These are phyloP conservation scores for Apodemia duryi DNA, from an alignment of 2,888 invertebrate species.

Conservation along the genomic window DNA sequence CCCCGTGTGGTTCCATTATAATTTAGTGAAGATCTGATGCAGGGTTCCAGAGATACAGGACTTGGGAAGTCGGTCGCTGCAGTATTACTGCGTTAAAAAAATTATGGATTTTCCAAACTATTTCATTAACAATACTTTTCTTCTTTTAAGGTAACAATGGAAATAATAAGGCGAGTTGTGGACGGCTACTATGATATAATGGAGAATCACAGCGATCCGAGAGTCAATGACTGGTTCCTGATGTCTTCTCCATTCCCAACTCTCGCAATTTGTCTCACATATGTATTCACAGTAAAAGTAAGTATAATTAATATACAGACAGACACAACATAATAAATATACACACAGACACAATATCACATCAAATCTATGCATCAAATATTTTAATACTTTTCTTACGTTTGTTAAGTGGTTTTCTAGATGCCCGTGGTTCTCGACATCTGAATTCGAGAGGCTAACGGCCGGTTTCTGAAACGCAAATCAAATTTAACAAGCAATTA, in stretches of 20 bases:
- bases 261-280: slow-evolving; percentile 84
- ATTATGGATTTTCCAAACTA: background rate
- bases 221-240: slow-evolving; percentile 88
- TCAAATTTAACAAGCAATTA: too few species aligned
- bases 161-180: slow-evolving; percentile 76
- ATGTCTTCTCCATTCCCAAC: slow-evolving; percentile 92
- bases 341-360: background rate
- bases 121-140: slow-evolving; percentile 17
- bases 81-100: too few species aligned
- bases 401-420: too few species aligned
- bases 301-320: slow-evolving; percentile 33
- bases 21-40: too few species aligned
- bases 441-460: too few species aligned
- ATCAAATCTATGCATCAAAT: background rate
- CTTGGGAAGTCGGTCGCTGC: too few species aligned
- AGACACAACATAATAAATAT: background rate
- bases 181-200: slow-evolving; percentile 87
- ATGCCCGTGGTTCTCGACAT: too few species aligned
- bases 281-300: slow-evolving; percentile 87
- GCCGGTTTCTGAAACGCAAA: too few species aligned
- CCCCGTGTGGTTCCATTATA: too few species aligned
- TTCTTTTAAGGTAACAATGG: slow-evolving; percentile 79
- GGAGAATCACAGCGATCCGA: slow-evolving; percentile 91
- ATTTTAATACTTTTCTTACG: too few species aligned
- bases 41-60: too few species aligned